These are phyloP conservation scores for Oscheius onirici DNA, from an alignment of 2,888 invertebrate genomes.

Conservation along the genomic window DNA sequence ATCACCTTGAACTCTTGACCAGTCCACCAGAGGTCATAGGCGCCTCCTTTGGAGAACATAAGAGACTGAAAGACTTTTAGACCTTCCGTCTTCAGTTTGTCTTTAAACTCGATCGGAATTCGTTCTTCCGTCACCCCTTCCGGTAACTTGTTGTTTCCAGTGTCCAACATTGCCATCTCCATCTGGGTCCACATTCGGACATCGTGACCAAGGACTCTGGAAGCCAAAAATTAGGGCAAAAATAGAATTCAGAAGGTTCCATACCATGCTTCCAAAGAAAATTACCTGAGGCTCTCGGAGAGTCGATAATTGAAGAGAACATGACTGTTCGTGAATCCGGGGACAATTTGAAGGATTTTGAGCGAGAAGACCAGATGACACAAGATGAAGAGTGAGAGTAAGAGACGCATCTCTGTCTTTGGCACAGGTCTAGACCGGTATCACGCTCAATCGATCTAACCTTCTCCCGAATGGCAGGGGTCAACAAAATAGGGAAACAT, in stretches of 20 bases:
- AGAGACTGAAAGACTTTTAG: constrained; percentile 70
- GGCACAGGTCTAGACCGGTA: neutral
- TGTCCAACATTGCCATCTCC: constrained; percentile 64
- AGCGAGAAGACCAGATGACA: constrained; percentile 6
- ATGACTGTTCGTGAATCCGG: constrained; percentile 70
- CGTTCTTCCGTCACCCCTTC: constrained; percentile 55
- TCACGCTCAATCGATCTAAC: constrained; percentile 1
- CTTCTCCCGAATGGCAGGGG: no score
- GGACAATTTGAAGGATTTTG: constrained; percentile 68
- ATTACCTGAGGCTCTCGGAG: constrained; percentile 59
- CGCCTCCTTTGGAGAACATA: constrained; percentile 68
- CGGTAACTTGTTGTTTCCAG: constrained; percentile 54
- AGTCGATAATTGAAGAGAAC: constrained; percentile 69
- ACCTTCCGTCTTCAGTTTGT: constrained; percentile 65
- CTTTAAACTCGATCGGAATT: constrained; percentile 66
- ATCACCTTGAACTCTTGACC: constrained; percentile 67
- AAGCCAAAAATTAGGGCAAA: neutral
- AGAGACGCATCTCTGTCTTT: neutral
- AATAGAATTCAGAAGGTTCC: no score
- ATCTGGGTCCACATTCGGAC: constrained; percentile 69
- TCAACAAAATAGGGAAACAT: no score
- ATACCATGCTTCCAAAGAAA: no score
- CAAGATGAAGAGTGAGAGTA: neutral
- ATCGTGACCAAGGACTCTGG: constrained; percentile 60
- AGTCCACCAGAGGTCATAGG: constrained; percentile 70